Evolutionary conservation across 1,140 invertebrate genomes (phyloP).

Genomic region (Brachionus calyciflorus): DNA sequence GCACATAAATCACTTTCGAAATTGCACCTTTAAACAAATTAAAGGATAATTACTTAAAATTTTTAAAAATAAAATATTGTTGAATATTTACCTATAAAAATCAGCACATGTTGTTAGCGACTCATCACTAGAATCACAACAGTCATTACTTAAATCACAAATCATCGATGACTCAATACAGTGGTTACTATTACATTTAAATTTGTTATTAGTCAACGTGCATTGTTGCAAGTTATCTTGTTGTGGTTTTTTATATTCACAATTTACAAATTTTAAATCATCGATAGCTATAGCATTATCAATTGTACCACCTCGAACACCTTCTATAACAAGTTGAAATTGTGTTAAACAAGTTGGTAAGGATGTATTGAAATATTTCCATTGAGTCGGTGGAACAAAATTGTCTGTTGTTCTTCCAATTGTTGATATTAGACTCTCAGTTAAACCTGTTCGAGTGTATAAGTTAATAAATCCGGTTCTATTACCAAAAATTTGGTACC

Average conservation of each 20-base stretch:
- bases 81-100: constrained; percentile 35
- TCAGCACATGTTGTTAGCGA: constrained; percentile 49
- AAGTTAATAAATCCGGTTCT: constrained; percentile 48
- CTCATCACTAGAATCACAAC: constrained; percentile 55
- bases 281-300: constrained; percentile 54
- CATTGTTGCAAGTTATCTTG: constrained; percentile 46
- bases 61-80: background rate
- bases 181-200: constrained; percentile 17
- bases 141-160: constrained; percentile 55
- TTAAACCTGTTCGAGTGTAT: constrained; percentile 47
- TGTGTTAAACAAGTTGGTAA: constrained; percentile 52
- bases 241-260: constrained; percentile 49
- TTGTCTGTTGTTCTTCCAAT: background rate
- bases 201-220: constrained; percentile 33
- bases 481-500: constrained; percentile 48
- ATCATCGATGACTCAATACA: constrained; percentile 51
- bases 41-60: background rate
- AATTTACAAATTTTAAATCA: constrained; percentile 52
- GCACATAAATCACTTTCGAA: constrained; percentile 34
- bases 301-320: constrained; percentile 50
- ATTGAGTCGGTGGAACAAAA: constrained; percentile 47
- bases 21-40: constrained; percentile 24
- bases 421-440: constrained; percentile 18
- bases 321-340: constrained; percentile 54
- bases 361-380: constrained; percentile 49